phyloP scores from a whole-genome alignment of 2,888 invertebrate species.

The Pilophorus perplexus region DNA sequence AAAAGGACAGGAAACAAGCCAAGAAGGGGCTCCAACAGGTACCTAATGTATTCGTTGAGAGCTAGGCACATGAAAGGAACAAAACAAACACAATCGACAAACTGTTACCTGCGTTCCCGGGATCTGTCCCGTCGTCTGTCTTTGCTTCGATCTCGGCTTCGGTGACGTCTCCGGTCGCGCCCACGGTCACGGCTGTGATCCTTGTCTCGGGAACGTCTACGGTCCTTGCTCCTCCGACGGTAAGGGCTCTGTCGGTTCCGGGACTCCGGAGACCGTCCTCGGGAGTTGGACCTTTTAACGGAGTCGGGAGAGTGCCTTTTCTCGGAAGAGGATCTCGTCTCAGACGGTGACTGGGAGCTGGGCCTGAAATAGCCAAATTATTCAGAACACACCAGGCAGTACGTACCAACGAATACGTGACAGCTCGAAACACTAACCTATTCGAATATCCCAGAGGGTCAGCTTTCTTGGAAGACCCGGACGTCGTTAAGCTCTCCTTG shows the following conservation, averaged over 20 bases:
- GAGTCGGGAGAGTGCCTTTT: neutral
- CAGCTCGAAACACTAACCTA: too few species aligned
- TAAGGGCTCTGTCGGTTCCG: neutral
- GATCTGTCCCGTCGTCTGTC: constrained; percentile 21
- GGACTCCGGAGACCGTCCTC: constrained; percentile 8
- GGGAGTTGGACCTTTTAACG: too few species aligned
- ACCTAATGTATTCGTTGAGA: too few species aligned
- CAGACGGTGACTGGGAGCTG: neutral
- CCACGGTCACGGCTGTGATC: neutral
- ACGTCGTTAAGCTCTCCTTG: constrained; percentile 1
- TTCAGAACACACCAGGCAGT: too few species aligned
- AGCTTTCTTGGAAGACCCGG: constrained; percentile 5
- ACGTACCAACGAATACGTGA: too few species aligned
- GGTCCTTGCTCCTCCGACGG: neutral
- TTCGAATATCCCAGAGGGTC: too few species aligned
- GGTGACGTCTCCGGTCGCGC: neutral
- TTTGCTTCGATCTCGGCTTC: constrained; percentile 13
- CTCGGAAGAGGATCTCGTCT: neutral
- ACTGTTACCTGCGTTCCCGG: constrained; percentile 25
- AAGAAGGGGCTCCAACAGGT: too few species aligned
- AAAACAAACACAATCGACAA: too few species aligned
- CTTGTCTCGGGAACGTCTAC: neutral
- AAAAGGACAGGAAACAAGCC: too few species aligned
- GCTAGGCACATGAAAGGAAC: too few species aligned
- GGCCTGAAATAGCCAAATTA: neutral